phyloP scores from a whole-genome alignment of 2,888 invertebrate genomes.

The Limnephilus lunatus region DNA sequence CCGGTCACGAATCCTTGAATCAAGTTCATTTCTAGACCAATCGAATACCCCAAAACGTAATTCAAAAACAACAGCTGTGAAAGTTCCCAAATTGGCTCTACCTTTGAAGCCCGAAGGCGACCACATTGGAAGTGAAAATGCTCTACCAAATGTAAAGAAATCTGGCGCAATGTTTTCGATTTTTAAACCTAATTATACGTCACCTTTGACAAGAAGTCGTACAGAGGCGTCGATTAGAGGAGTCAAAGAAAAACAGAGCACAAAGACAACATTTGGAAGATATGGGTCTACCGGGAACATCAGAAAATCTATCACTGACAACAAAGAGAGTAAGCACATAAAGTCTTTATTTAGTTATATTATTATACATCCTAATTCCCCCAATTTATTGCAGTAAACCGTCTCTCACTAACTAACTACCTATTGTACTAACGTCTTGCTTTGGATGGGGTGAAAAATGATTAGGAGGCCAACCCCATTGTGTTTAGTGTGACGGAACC shows the following conservation, averaged over 20 bases:
- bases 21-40: neutral
- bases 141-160: neutral
- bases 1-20: constrained; percentile 13
- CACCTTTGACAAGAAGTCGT: neutral
- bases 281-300: neutral
- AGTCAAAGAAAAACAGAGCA: neutral
- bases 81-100: neutral
- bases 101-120: neutral
- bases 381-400: neutral
- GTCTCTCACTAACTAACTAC: neutral
- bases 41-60: neutral
- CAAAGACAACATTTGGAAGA: neutral
- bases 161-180: neutral
- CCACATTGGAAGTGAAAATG: neutral
- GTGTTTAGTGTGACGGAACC: too few relatives aligned
- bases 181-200: neutral
- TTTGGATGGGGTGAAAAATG: too few relatives aligned
- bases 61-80: neutral
- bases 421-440: too few relatives aligned
- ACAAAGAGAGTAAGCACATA: neutral
- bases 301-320: neutral
- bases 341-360: neutral
- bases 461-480: too few relatives aligned
- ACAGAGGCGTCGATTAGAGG: neutral
- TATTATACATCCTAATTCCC: neutral